Evolutionary conservation across 2,113 vertebrate species (phyloP).

Genomic region (Macrotis lagotis): DNA sequence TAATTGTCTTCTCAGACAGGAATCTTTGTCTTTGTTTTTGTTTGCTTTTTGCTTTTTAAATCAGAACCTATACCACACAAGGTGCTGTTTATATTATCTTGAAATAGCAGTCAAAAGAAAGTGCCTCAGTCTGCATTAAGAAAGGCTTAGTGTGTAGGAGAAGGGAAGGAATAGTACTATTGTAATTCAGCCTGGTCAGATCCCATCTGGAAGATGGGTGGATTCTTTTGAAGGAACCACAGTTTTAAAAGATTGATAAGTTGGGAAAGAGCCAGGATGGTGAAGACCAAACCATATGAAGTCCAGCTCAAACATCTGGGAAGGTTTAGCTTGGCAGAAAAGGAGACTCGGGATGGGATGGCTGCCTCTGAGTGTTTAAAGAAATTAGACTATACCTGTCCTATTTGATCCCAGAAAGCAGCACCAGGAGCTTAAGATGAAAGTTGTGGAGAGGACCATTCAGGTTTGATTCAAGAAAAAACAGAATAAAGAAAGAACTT

Average conservation of each 20-base stretch:
- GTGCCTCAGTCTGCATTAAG: background rate
- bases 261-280: background rate
- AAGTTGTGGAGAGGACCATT: background rate
- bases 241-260: background rate
- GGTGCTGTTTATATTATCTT: background rate
- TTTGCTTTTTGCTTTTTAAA: too few species aligned
- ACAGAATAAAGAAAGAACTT: background rate
- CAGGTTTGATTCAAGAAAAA: background rate
- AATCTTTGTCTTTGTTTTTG: too few species aligned
- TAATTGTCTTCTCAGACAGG: background rate
- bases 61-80: too few species aligned
- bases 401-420: background rate
- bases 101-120: background rate
- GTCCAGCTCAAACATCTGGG: background rate
- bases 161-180: background rate
- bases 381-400: background rate
- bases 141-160: background rate
- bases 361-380: background rate
- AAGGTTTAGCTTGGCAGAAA: background rate
- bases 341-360: background rate
- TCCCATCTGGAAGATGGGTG: background rate
- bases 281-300: background rate
- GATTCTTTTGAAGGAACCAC: background rate
- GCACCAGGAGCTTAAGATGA: background rate
- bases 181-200: background rate